Base-by-base conservation (phyloP, 2,888 invertebrate species). In the Agapetus fuscipes region DNA sequence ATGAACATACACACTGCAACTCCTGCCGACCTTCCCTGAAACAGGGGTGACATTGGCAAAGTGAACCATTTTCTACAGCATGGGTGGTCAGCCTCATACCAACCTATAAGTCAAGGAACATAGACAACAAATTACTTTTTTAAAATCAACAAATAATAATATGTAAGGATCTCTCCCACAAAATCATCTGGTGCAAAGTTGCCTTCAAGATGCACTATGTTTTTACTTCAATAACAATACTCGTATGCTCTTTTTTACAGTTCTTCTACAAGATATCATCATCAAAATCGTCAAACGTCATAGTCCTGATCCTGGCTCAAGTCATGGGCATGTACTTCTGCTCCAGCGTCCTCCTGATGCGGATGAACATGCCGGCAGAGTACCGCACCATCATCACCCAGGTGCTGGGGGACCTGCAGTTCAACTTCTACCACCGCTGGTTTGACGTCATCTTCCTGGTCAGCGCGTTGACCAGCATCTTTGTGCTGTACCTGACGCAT, bases 251-350 rank as follows among this genome's bases (percentile, higher is more conserved):
- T 57, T 50, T 52, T 35, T 74, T 78, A 45, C 73, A 95, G 93
- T 98, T 98, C 61, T 99, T 98, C 74, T 96, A 98, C 69, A 93
- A 95, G 54, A 95, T 99, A 56, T 96, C 97, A 1, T 97, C 95
- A 52, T 94, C 90, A 51, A 97, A 97, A 63, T 97, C 96, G 3
- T 97, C 97, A 7, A 97, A 97, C 60, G 85, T 98, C 39, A 96
- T 98, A 50, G 97, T 99, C 3, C 64, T 99, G 34, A 83, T 94
- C 48, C 69, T 98, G 29, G 98, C 97, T 1, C 96, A 98, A 69
- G 88, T 98, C 52, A 98, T 99, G 98, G 97, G 97, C 26, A 98
- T 98, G 97, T 98, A 98, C 59, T 98, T 98, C 66, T 91, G 97
- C 37, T 96, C 96, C 0, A 95, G 93, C 1, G 97, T 98, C 0